Conservation (phyloP, 2,113 vertebrate species). For the Psammodynastes pulverulentus region DNA sequence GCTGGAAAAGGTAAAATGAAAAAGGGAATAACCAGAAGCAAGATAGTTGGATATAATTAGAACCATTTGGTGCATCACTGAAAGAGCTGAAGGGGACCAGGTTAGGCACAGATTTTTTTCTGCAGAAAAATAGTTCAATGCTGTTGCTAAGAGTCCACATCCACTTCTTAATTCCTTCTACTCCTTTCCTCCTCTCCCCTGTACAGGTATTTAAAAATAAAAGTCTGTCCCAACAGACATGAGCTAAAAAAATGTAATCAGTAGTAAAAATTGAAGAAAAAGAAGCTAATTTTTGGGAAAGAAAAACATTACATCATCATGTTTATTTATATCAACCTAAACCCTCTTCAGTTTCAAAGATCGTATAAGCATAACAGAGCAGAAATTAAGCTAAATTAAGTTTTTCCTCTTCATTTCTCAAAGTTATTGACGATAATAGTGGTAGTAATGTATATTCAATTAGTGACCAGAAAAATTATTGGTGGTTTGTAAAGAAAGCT, state of each 20-base stretch:
- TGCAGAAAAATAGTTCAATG: not conserved
- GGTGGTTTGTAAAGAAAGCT: slow-evolving; percentile 69
- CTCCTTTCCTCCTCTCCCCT: not conserved
- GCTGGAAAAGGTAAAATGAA: not conserved
- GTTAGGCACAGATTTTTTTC: not conserved
- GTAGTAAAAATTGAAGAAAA: not conserved
- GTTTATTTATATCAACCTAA: slow-evolving; percentile 53
- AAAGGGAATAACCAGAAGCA: not conserved
- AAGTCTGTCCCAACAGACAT: not conserved
- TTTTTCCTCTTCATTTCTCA: not conserved
- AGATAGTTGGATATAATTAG: not conserved
- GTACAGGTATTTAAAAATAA: not conserved
- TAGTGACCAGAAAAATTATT: slow-evolving; percentile 53
- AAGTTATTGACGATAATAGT: not conserved
- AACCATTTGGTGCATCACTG: not conserved
- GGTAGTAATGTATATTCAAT: not conserved
- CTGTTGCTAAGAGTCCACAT: not conserved
- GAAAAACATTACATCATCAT: slow-evolving; percentile 17
- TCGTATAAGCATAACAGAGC: slow-evolving; percentile 75
- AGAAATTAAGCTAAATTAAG: slow-evolving; percentile 67
- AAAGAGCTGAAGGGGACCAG: not conserved
- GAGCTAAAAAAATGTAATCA: not conserved
- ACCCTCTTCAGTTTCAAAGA: slow-evolving; percentile 66
- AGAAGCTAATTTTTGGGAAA: not conserved
- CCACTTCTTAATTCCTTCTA: not conserved